Conservation (phyloP, 2,888 invertebrate genomes). For the Drosophila anceps region DNA sequence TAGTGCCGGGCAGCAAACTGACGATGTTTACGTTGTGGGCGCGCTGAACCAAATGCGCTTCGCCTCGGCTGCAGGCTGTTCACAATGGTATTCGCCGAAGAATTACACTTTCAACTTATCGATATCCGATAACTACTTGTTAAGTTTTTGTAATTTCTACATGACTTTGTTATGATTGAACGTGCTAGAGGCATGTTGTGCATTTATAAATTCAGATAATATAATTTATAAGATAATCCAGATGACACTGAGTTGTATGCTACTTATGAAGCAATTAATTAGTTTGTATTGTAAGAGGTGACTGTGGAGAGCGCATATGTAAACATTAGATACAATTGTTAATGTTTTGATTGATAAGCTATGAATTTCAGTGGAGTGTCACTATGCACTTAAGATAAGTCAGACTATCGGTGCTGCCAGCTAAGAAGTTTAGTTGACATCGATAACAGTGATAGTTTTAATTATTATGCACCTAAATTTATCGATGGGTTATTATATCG, state of each 20-base stretch:
- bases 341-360: neutral
- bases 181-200: neutral
- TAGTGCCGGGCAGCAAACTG: neutral
- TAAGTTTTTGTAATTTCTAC: neutral
- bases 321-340: neutral
- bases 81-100: conserved; percentile 38
- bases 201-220: no score
- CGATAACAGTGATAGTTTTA: conserved; percentile 5
- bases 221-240: neutral
- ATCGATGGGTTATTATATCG: conserved; percentile 54
- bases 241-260: no score
- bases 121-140: conserved; percentile 5
- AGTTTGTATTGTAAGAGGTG: neutral
- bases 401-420: conserved; percentile 31
- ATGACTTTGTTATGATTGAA: neutral
- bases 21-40: conserved; percentile 19
- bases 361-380: conserved; percentile 10
- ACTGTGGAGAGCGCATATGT: no score
- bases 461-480: neutral
- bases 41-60: conserved; percentile 50
- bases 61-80: conserved; percentile 10
- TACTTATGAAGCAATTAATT: neutral
- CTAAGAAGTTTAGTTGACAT: neutral
- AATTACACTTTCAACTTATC: neutral
- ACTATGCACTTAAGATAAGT: neutral